Evolutionary conservation across 1,140 invertebrate genomes (phyloP).

Genomic region (Aricia agestis): DNA sequence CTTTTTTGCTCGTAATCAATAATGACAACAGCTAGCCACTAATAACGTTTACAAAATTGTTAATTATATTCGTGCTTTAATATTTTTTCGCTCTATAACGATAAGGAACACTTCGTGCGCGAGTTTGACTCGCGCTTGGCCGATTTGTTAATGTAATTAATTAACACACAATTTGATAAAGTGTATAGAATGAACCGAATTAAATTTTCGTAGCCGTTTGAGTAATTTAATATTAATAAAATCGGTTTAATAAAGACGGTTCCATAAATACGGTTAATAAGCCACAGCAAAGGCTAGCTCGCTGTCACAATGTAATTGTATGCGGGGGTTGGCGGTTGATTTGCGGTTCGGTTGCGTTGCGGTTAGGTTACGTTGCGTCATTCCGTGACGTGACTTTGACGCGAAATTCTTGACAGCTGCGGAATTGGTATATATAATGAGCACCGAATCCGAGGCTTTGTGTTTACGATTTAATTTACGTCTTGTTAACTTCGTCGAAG

Average conservation of each 20-base stretch:
- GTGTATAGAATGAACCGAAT: neutral
- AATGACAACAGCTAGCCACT: no score
- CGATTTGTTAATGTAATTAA: no score
- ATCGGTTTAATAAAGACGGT: neutral
- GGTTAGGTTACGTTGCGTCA: neutral
- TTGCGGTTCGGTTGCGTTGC: constrained; percentile 19
- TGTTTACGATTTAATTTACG: constrained; percentile 18
- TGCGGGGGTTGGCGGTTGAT: constrained; percentile 25
- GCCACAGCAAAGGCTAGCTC: constrained; percentile 31
- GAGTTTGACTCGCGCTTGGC: no score
- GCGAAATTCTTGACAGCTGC: constrained; percentile 29
- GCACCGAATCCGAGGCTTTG: constrained; percentile 27
- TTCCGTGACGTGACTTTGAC: constrained; percentile 21
- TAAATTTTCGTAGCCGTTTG: neutral
- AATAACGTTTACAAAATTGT: no score
- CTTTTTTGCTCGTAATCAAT: no score
- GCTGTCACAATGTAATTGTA: constrained; percentile 35
- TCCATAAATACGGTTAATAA: constrained; percentile 15
- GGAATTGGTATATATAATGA: constrained; percentile 30
- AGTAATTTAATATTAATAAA: constrained; percentile 1
- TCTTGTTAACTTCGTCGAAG: constrained; percentile 11
- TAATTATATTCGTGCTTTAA: no score
- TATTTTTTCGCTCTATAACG: no score
- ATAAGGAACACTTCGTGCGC: no score
- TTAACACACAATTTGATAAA: neutral